phyloP scores from a whole-genome alignment of 2,797 vertebrate genomes.

The Gallinago nigripennis region DNA sequence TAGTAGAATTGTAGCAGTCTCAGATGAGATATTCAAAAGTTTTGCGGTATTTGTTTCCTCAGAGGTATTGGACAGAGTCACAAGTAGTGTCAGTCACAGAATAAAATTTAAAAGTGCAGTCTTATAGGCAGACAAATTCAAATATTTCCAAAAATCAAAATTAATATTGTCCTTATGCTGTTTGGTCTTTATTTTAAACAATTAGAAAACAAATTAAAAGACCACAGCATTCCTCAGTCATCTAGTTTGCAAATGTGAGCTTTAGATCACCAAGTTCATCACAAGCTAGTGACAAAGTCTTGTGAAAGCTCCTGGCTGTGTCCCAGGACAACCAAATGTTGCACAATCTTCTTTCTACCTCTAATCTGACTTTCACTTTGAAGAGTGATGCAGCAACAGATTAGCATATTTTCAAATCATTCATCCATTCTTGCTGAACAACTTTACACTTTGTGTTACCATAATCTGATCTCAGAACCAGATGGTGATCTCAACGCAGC shows the following conservation, averaged over 20 bases:
- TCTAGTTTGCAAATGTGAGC: background rate
- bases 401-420: background rate
- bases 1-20: background rate
- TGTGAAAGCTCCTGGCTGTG: background rate
- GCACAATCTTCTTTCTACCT: background rate
- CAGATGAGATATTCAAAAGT: background rate
- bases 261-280: background rate
- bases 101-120: background rate
- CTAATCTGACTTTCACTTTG: background rate
- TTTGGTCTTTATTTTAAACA: background rate
- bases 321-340: background rate
- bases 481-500: background rate
- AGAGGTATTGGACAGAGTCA: background rate
- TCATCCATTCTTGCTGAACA: background rate
- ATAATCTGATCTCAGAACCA: constrained; percentile 13
- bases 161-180: background rate
- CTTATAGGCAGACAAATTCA: background rate
- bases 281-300: background rate
- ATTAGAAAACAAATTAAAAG: background rate
- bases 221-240: background rate
- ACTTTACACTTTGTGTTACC: background rate
- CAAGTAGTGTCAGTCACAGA: background rate
- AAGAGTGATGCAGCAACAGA: background rate
- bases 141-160: background rate
- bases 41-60: background rate